A percentile compares a stretch with the other conserved stretches of the same genome.
These are phyloP conservation scores for Nysson spinosus DNA, from an alignment of 2,888 invertebrate genomes.

Conservation along the genomic window DNA sequence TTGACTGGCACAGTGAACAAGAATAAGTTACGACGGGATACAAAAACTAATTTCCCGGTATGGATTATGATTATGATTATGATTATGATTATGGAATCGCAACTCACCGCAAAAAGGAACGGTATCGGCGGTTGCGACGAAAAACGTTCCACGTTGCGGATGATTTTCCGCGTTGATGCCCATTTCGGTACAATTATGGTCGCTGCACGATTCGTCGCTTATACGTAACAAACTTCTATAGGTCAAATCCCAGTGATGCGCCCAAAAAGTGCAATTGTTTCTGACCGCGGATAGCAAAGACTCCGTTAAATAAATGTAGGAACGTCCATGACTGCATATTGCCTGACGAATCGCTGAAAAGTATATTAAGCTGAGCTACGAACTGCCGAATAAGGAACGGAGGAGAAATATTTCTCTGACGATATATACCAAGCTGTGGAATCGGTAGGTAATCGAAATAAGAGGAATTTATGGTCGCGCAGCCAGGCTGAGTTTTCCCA, in stretches of 20 bases:
- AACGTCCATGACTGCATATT: slow-evolving; percentile 82
- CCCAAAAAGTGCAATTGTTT: slow-evolving; percentile 80
- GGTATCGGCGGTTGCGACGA: slow-evolving; percentile 79
- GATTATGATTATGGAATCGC: too few species aligned
- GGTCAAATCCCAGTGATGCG: slow-evolving; percentile 79
- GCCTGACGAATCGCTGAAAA: slow-evolving; percentile 79
- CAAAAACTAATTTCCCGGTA: too few species aligned
- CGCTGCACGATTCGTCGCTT: slow-evolving; percentile 74
- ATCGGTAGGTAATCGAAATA: slow-evolving; percentile 74
- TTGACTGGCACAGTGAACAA: too few species aligned
- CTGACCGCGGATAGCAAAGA: slow-evolving; percentile 76
- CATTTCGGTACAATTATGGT: slow-evolving; percentile 79
- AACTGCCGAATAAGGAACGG: too few species aligned
- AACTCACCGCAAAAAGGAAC: slow-evolving; percentile 80
- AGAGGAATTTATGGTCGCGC: slow-evolving; percentile 67
- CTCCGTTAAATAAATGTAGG: slow-evolving; percentile 81
- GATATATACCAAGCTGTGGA: slow-evolving; percentile 76
- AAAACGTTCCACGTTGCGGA: slow-evolving; percentile 78
- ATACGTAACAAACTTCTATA: slow-evolving; percentile 78
- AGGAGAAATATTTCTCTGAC: too few species aligned
- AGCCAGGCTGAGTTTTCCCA: slow-evolving; percentile 84
- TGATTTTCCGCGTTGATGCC: slow-evolving; percentile 78
- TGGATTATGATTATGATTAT: too few species aligned
- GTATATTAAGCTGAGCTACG: too few species aligned
- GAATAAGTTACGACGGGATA: too few species aligned